Conservation (phyloP, 1,140 invertebrate species). For the Drosophila equinoxialis region DNA sequence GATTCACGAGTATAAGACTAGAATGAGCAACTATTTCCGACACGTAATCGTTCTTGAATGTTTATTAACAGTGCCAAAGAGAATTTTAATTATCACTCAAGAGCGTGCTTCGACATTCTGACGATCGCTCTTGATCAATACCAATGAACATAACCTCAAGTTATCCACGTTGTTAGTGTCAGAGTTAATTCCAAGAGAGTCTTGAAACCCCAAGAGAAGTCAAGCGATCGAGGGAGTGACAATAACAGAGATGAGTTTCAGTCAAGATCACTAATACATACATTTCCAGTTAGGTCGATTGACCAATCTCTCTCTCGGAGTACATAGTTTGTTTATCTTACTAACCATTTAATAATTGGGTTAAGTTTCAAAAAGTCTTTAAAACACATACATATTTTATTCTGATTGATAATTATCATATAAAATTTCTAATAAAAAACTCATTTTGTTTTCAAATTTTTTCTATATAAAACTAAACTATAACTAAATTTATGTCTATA, state of each 20-base stretch:
- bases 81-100: conserved; percentile 1
- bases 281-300: not conserved
- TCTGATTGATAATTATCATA: too few species aligned
- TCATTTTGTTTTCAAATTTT: too few species aligned
- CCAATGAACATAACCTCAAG: conserved; percentile 63
- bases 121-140: not conserved
- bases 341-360: not conserved
- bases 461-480: too few species aligned
- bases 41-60: not conserved
- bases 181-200: conserved; percentile 22
- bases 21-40: conserved; percentile 10
- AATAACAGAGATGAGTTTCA: conserved; percentile 1
- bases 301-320: conserved; percentile 1
- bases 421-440: too few species aligned
- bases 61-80: conserved; percentile 19
- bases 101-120: not conserved
- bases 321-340: not conserved
- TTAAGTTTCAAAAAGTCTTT: not conserved
- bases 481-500: too few species aligned
- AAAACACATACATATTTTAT: not conserved
- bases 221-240: not conserved
- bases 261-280: conserved; percentile 8
- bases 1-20: conserved; percentile 20
- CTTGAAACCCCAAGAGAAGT: not conserved
- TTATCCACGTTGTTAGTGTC: not conserved